These are phyloP conservation scores for Trypoxylus dichotomus DNA, from an alignment of 1,140 invertebrate species.

Conservation along the genomic window DNA sequence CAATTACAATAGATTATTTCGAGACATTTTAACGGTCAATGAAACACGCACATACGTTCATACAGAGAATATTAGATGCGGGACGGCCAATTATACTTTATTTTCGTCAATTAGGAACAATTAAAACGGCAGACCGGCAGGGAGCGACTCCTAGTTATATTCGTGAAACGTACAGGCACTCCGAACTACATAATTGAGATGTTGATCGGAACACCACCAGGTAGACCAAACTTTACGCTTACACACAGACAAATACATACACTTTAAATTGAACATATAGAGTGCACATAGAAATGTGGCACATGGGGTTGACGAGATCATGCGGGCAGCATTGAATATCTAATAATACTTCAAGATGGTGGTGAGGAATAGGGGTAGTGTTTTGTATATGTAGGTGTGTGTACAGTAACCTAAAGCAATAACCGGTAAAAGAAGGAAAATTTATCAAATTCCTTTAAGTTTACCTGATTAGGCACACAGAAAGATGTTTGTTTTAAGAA, in stretches of 20 bases:
- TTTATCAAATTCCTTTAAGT: too few species aligned
- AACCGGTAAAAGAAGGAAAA: background rate
- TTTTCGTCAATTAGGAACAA: constrained; percentile 24
- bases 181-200: background rate
- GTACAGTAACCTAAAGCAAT: background rate
- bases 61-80: background rate
- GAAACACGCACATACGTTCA: background rate
- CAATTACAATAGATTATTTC: background rate
- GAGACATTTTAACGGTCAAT: background rate
- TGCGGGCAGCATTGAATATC: constrained; percentile 5
- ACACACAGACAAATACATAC: background rate
- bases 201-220: background rate
- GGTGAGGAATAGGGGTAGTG: background rate
- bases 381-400: background rate
- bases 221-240: background rate
- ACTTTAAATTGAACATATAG: background rate
- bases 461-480: too few species aligned
- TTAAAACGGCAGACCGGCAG: background rate
- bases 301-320: background rate
- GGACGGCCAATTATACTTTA: constrained; percentile 13
- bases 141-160: background rate
- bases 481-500: too few species aligned
- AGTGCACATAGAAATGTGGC: background rate
- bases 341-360: constrained; percentile 3
- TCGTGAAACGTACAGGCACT: background rate